phyloP scores from a whole-genome alignment of 2,888 invertebrate genomes.

The Megastigmus dorsalis region DNA sequence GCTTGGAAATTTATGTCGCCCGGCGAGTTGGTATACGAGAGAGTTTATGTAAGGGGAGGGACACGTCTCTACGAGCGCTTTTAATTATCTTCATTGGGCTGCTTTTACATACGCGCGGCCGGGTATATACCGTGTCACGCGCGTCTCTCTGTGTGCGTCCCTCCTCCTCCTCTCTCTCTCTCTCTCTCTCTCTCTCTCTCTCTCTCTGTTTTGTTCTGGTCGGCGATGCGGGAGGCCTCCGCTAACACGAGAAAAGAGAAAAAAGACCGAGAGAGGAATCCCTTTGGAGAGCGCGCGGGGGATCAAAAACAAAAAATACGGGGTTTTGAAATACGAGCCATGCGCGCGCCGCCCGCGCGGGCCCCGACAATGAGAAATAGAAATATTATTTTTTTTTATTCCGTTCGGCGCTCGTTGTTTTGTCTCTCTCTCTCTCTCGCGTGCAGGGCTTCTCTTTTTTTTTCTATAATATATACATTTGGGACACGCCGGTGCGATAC shows the following conservation, averaged over 20 bases:
- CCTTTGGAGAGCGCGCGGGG: slow-evolving; percentile 2
- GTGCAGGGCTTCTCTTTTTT: no score
- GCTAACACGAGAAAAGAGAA: no score
- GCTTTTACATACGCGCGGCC: no score
- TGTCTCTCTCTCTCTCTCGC: neutral
- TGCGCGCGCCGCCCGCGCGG: neutral
- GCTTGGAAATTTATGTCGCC: slow-evolving; percentile 10
- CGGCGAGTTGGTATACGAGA: no score
- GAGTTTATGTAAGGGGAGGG: no score
- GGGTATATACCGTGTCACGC: neutral
- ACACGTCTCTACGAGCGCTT: no score
- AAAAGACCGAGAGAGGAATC: slow-evolving; percentile 13
- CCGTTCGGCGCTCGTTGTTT: neutral
- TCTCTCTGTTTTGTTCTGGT: slow-evolving; percentile 4
- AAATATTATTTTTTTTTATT: slow-evolving; percentile 40
- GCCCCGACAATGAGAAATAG: slow-evolving; percentile 22
- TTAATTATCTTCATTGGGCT: slow-evolving; percentile 45
- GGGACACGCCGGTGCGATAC: slow-evolving; percentile 4
- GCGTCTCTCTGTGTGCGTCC: neutral
- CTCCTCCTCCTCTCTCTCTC: neutral
- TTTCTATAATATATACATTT: no score
- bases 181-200: neutral
- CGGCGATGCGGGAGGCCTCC: slow-evolving; percentile 35
- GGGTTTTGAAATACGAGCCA: slow-evolving; percentile 37
- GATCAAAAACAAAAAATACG: slow-evolving; percentile 18